Conservation (phyloP, 2,888 invertebrate species). For the Junonia oenone region DNA sequence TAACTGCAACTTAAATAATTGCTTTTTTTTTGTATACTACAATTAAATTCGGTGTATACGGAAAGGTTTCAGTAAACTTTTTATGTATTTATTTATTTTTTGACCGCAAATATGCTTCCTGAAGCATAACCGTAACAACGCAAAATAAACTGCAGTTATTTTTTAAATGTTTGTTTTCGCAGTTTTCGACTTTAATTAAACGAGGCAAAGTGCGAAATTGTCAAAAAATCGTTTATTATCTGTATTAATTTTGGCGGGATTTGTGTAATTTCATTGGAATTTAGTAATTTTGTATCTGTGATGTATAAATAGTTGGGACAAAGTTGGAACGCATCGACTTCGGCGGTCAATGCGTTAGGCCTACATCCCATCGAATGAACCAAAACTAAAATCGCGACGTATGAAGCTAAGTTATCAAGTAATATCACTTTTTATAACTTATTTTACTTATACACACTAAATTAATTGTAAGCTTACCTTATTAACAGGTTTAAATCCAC, state of each 20-base stretch:
- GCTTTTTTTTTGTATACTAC: too few relatives aligned
- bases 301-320: constrained; percentile 1
- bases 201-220: too few relatives aligned
- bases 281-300: not conserved
- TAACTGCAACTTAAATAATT: too few relatives aligned
- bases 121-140: too few relatives aligned
- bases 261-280: not conserved
- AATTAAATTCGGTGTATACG: too few relatives aligned
- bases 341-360: constrained; percentile 45
- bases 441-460: not conserved
- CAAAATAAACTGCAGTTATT: too few relatives aligned
- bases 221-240: not conserved
- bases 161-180: too few relatives aligned
- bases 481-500: constrained; percentile 51
- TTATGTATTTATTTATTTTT: too few relatives aligned
- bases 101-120: too few relatives aligned
- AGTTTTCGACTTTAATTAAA: too few relatives aligned
- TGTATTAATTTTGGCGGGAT: not conserved
- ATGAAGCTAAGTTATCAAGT: not conserved
- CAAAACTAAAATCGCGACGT: constrained; percentile 11
- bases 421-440: not conserved
- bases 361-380: constrained; percentile 35
- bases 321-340: constrained; percentile 14
- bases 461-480: constrained; percentile 45
- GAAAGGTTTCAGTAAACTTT: too few relatives aligned